Percentiles rank a stretch among this genome's conserved stretches.
Evolutionary conservation across 2,113 vertebrate species (phyloP).

Genomic region (Thunnus maccoyii): DNA sequence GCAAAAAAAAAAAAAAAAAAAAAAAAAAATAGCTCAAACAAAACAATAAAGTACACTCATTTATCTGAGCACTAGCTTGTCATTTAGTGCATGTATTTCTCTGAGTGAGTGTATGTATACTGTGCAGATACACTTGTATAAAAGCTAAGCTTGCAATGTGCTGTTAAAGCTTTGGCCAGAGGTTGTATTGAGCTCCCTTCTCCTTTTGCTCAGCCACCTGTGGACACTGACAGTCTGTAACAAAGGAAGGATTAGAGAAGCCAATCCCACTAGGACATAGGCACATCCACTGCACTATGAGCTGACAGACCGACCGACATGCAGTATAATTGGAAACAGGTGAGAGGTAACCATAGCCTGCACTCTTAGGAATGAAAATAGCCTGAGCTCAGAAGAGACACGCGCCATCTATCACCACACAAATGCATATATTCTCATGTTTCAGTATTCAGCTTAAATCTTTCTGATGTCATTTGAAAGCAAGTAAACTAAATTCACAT

Average conservation of each 20-base stretch:
- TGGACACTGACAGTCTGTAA: constrained; percentile 57
- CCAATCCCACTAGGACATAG: constrained; percentile 49
- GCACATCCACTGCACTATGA: constrained; percentile 32
- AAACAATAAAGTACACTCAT: neutral
- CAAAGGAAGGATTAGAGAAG: constrained; percentile 75
- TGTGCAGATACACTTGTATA: constrained; percentile 12
- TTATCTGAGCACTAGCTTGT: neutral
- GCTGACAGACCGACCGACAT: constrained; percentile 36
- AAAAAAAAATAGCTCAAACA: neutral
- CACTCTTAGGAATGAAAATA: constrained; percentile 48
- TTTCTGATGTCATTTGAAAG: neutral
- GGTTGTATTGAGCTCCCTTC: constrained; percentile 7
- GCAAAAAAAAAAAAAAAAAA: neutral
- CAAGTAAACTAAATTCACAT: too few relatives aligned
- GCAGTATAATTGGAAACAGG: constrained; percentile 61
- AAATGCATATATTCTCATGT: neutral
- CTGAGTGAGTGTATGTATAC: neutral
- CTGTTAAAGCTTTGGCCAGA: neutral
- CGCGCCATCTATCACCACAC: neutral
- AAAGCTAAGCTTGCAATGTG: constrained; percentile 11
- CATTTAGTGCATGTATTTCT: neutral
- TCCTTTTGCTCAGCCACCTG: constrained; percentile 44
- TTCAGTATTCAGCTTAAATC: neutral
- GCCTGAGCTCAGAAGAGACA: neutral
- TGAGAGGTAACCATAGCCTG: constrained; percentile 41